Conservation (phyloP, 2,797 vertebrate genomes). For the Pampus argenteus region DNA sequence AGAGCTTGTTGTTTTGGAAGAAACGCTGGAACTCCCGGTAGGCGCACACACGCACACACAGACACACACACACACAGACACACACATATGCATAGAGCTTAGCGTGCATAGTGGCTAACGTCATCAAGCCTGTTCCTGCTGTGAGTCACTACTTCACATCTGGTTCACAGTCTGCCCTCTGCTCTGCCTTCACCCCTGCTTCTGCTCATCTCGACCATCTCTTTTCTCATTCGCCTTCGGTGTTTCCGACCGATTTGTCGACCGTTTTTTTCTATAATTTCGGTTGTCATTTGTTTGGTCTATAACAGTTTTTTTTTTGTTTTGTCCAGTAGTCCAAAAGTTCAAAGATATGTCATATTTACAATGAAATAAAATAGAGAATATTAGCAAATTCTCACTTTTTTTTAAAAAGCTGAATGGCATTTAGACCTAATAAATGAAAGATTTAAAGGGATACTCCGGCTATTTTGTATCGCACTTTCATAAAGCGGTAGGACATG, state of each 20-base stretch:
- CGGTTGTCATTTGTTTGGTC: background rate
- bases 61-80: slow-evolving; percentile 31
- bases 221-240: slow-evolving; percentile 23
- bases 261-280: background rate
- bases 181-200: slow-evolving; percentile 49
- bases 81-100: slow-evolving; percentile 51
- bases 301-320: background rate
- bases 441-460: background rate
- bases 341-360: background rate
- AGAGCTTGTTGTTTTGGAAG: slow-evolving; percentile 79
- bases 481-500: background rate
- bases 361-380: background rate
- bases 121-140: slow-evolving; percentile 72
- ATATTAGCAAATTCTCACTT: background rate
- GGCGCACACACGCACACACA: slow-evolving; percentile 11
- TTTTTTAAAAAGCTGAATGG: background rate
- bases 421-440: background rate
- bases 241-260: too few species aligned
- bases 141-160: slow-evolving; percentile 81
- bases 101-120: slow-evolving; percentile 68
- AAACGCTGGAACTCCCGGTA: slow-evolving; percentile 64
- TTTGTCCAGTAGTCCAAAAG: background rate
- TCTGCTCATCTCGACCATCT: slow-evolving; percentile 40
- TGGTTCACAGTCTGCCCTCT: slow-evolving; percentile 74
- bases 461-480: background rate